These are phyloP conservation scores for Temnothorax ravouxi DNA, from an alignment of 2,888 invertebrate species.

Conservation along the genomic window DNA sequence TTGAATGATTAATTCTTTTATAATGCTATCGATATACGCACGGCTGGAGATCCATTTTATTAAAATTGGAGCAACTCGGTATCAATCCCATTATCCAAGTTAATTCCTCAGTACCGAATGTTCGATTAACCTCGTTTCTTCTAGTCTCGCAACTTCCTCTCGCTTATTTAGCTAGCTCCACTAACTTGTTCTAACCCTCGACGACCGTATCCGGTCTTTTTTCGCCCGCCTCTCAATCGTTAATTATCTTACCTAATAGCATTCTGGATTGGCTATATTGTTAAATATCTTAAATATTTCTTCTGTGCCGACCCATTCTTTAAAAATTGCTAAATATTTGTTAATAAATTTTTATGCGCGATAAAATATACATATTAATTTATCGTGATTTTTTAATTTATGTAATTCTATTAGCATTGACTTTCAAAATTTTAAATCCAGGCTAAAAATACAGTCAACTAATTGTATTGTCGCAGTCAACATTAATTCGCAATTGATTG, in stretches of 20 bases:
- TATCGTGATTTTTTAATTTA: neutral
- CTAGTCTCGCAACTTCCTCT: constrained; percentile 47
- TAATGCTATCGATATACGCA: neutral
- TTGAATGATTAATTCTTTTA: constrained; percentile 37
- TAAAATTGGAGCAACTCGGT: constrained; percentile 45
- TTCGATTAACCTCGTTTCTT: constrained; percentile 53
- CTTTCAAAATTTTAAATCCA: neutral
- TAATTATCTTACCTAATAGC: constrained; percentile 50
- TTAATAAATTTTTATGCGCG: neutral
- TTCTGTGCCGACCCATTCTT: neutral
- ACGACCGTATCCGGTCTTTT: constrained; percentile 22
- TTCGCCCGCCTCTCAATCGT: constrained; percentile 41
- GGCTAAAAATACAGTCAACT: neutral
- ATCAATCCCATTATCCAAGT: constrained; percentile 51
- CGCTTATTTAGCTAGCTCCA: constrained; percentile 39
- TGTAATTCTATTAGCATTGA: neutral
- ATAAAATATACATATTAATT: neutral
- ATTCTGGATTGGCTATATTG: constrained; percentile 41
- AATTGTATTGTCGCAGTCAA: neutral
- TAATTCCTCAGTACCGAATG: constrained; percentile 51
- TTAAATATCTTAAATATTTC: constrained; percentile 39
- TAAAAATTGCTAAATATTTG: neutral
- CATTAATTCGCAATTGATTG: neutral
- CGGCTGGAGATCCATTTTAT: constrained; percentile 30
- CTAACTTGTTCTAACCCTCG: constrained; percentile 8